Evolutionary conservation across 2,113 vertebrate species (phyloP).

Genomic region (Apeltes quadracus): DNA sequence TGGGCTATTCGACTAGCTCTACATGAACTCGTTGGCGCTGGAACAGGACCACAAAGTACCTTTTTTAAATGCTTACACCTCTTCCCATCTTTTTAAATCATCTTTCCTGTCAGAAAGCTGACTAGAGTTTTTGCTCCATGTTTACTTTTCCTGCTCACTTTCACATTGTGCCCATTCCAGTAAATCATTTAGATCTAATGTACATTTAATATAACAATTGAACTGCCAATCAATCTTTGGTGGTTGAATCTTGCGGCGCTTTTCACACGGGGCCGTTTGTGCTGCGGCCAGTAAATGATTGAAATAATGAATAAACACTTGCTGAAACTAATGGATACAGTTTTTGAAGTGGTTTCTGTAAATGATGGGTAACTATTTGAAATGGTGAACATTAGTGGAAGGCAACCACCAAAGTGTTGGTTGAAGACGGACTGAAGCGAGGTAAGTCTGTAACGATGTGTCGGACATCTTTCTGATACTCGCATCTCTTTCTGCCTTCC

Average conservation of each 20-base stretch:
- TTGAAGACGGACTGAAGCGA: too few species aligned
- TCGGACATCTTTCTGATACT: constrained; percentile 49
- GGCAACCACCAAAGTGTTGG: neutral
- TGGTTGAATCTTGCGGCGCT: neutral
- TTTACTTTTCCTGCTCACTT: constrained; percentile 23
- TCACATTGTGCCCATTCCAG: neutral
- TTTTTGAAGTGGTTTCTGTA: neutral
- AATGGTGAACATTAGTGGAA: neutral
- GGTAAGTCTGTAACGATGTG: constrained; percentile 37
- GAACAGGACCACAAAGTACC: neutral
- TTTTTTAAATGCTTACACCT: neutral
- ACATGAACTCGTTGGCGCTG: constrained; percentile 8
- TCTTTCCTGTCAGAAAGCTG: constrained; percentile 1
- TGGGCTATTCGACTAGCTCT: constrained; percentile 16
- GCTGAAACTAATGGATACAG: neutral
- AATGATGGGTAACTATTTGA: too few species aligned
- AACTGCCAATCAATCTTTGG: neutral
- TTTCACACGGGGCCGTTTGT: neutral
- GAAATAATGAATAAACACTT: neutral
- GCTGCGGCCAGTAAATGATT: neutral
- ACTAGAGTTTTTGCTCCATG: neutral
- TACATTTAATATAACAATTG: neutral
- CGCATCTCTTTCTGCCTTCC: constrained; percentile 61
- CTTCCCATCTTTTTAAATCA: neutral
- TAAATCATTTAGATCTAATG: neutral